These are phyloP conservation scores for Lasioglossum leucozonium DNA, from an alignment of 2,888 invertebrate species.

Conservation along the genomic window DNA sequence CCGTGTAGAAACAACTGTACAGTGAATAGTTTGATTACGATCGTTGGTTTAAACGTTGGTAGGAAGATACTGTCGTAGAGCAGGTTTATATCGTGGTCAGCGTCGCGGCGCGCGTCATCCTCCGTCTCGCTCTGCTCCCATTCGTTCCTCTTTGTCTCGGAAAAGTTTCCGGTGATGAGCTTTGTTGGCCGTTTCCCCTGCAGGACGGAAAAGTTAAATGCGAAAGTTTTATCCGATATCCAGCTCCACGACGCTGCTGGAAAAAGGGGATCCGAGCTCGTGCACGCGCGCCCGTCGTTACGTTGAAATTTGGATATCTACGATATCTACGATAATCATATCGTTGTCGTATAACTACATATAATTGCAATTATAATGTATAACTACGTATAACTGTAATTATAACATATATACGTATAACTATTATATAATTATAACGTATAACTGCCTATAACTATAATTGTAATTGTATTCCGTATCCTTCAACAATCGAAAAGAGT, in stretches of 20 bases:
- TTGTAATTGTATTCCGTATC: not conserved
- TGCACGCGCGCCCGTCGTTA: slow-evolving; percentile 64
- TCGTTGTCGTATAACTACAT: slow-evolving; percentile 8
- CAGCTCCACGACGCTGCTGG: slow-evolving; percentile 73
- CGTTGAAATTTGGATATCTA: slow-evolving; percentile 49
- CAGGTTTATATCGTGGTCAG: slow-evolving; percentile 60
- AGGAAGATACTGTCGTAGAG: slow-evolving; percentile 27
- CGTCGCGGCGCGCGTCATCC: slow-evolving; percentile 68
- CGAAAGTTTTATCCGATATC: slow-evolving; percentile 83
- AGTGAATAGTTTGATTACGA: slow-evolving; percentile 39
- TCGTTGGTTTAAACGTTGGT: slow-evolving; percentile 33
- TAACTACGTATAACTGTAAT: slow-evolving; percentile 4
- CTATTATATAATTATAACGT: too few relatives aligned
- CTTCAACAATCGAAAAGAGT: not conserved
- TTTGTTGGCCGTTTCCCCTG: slow-evolving; percentile 83
- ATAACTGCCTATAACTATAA: too few relatives aligned
- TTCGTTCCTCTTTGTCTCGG: slow-evolving; percentile 79
- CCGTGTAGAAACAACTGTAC: slow-evolving; percentile 19
- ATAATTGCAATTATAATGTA: too few relatives aligned
- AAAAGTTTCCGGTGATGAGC: slow-evolving; percentile 83
- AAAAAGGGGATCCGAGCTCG: slow-evolving; percentile 75
- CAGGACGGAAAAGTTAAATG: slow-evolving; percentile 83
- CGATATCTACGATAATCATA: slow-evolving; percentile 35
- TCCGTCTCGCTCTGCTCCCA: slow-evolving; percentile 50
- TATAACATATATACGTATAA: slow-evolving; percentile 15